phyloP scores from a whole-genome alignment of 1,140 invertebrate species.

The Hyles vespertilio region DNA sequence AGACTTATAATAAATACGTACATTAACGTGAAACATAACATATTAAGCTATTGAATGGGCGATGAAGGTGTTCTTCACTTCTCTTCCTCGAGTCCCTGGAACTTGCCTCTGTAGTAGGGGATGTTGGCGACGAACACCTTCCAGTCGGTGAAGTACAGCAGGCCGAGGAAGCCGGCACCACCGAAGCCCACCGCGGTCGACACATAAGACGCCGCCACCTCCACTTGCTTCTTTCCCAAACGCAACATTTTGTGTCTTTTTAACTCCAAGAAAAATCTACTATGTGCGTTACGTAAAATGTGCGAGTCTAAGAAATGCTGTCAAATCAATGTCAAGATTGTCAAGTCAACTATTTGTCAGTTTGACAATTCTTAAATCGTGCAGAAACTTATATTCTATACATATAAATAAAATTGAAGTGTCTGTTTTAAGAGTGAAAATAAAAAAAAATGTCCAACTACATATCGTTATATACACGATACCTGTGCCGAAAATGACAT shows the following conservation, averaged over 20 bases:
- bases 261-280: background rate
- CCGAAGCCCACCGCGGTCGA: slow-evolving; percentile 79
- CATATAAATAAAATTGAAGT: too few species aligned
- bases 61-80: slow-evolving; percentile 11
- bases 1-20: slow-evolving; percentile 23
- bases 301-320: background rate
- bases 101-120: slow-evolving; percentile 86
- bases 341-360: too few species aligned
- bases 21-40: slow-evolving; percentile 1
- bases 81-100: slow-evolving; percentile 71
- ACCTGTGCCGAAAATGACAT: too few species aligned
- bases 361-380: too few species aligned
- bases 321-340: background rate
- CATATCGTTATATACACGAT: too few species aligned
- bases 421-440: too few species aligned
- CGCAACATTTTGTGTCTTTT: slow-evolving; percentile 45
- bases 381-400: too few species aligned
- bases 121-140: slow-evolving; percentile 81
- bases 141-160: slow-evolving; percentile 88
- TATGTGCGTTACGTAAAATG: slow-evolving; percentile 16
- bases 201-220: slow-evolving; percentile 46
- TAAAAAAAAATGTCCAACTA: too few species aligned
- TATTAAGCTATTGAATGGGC: background rate
- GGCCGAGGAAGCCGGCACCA: slow-evolving; percentile 70
- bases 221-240: slow-evolving; percentile 53